phyloP scores from a whole-genome alignment of 2,797 vertebrate genomes.

The Myiotriccus ornatus region DNA sequence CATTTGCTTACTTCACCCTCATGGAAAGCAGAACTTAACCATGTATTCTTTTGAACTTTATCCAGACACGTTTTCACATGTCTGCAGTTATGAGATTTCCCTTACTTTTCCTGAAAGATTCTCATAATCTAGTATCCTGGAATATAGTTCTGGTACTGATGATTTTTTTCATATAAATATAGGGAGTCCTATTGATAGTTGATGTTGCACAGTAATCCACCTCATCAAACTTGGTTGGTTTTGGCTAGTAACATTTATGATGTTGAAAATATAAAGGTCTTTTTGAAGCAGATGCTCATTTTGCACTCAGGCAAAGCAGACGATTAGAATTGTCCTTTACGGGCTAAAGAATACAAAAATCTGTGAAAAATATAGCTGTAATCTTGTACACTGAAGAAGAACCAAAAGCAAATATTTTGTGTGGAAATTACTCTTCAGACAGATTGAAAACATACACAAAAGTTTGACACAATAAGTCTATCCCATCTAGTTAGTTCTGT shows the following conservation, averaged over 20 bases:
- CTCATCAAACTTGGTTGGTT: background rate
- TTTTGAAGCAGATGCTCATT: background rate
- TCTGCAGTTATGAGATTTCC: background rate
- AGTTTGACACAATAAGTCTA: background rate
- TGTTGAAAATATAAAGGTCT: background rate
- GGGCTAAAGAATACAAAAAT: background rate
- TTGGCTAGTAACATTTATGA: background rate
- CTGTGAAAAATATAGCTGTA: background rate
- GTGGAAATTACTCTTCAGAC: background rate
- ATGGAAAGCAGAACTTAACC: background rate
- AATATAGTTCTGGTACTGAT: background rate
- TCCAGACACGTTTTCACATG: background rate
- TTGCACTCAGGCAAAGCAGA: background rate
- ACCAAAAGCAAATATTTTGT: background rate
- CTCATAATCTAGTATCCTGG: background rate
- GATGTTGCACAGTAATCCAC: background rate
- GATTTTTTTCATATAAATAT: background rate
- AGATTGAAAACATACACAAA: background rate
- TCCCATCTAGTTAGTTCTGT: background rate
- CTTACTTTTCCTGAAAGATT: background rate
- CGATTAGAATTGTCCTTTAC: background rate
- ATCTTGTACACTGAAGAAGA: background rate
- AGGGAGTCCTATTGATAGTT: background rate
- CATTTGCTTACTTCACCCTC: background rate
- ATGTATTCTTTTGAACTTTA: background rate